Conservation (phyloP, 2,888 invertebrate species). For the Pristionchus mayeri region DNA sequence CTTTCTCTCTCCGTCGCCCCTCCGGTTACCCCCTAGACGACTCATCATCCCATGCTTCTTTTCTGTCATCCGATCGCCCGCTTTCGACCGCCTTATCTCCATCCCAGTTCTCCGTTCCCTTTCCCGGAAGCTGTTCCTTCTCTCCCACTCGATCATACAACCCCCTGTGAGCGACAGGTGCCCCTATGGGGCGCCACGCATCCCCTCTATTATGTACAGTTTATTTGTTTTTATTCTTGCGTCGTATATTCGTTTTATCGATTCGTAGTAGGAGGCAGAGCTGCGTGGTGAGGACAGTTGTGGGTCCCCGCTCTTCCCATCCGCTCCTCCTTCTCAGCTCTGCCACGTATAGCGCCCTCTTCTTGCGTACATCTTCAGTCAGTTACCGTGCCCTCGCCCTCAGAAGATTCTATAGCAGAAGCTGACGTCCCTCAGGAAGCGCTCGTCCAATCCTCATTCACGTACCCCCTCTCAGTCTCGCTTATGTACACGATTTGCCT, state of each 20-base stretch:
- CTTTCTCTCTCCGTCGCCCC: not conserved
- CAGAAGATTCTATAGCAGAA: conserved; percentile 36
- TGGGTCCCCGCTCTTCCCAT: not conserved
- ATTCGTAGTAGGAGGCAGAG: conserved; percentile 33
- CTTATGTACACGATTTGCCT: conserved; percentile 28
- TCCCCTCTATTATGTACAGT: conserved; percentile 7
- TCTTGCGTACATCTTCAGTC: not conserved
- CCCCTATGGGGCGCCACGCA: not conserved
- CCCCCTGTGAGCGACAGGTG: not conserved
- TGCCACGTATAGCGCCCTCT: not conserved
- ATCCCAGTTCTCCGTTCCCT: not conserved
- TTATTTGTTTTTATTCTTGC: conserved; percentile 34
- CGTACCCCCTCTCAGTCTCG: not conserved
- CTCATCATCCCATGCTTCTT: not conserved
- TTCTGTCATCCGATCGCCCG: not conserved
- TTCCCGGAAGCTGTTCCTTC: not conserved
- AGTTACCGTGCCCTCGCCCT: conserved; percentile 14
- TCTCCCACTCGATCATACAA: not conserved
- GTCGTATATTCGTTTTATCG: not conserved
- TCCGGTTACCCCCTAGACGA: not conserved
- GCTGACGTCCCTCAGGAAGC: conserved; percentile 9
- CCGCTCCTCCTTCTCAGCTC: not conserved
- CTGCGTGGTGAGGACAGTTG: too few relatives aligned
- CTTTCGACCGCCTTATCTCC: not conserved
- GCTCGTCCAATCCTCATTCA: conserved; percentile 26